Percentiles rank a stretch among this genome's conserved stretches.
These are phyloP conservation scores for Macrochelys suwanniensis DNA, from an alignment of 2,797 vertebrate genomes.

Conservation along the genomic window DNA sequence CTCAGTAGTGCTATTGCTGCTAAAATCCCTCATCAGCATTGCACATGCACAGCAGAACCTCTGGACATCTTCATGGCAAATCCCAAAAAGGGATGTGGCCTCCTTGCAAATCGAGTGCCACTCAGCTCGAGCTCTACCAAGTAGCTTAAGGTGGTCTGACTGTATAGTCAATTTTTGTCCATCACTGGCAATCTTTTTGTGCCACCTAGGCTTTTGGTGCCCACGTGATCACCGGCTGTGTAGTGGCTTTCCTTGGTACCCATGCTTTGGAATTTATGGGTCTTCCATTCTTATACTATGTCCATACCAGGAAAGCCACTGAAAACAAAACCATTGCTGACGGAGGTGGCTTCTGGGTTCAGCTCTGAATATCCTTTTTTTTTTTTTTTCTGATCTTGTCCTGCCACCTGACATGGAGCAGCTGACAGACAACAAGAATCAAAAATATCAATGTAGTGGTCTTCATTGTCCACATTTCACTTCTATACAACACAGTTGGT, in stretches of 20 bases:
- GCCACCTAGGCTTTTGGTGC: neutral
- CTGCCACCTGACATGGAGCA: neutral
- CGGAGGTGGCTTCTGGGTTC: neutral
- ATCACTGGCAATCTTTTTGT: neutral
- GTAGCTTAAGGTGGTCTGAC: neutral
- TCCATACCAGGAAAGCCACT: neutral
- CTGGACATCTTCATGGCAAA: neutral
- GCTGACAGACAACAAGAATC: neutral
- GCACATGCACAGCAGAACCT: neutral
- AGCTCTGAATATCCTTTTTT: neutral
- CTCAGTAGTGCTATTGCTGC: neutral
- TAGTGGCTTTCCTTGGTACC: neutral
- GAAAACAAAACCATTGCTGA: neutral
- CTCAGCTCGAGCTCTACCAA: neutral
- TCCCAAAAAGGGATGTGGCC: neutral
- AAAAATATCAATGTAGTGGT: neutral
- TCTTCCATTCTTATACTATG: neutral
- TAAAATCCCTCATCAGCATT: neutral
- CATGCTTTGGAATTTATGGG: neutral
- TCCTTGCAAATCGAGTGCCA: neutral
- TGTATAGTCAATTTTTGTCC: neutral
- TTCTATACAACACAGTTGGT: neutral
- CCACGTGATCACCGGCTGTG: neutral
- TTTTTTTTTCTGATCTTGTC: neutral
- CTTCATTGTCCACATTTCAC: neutral